A percentile compares a stretch with the other conserved stretches of the same genome.
Evolutionary conservation across 2,797 vertebrate genomes (phyloP).

Genomic region (Gambusia yucatana): DNA sequence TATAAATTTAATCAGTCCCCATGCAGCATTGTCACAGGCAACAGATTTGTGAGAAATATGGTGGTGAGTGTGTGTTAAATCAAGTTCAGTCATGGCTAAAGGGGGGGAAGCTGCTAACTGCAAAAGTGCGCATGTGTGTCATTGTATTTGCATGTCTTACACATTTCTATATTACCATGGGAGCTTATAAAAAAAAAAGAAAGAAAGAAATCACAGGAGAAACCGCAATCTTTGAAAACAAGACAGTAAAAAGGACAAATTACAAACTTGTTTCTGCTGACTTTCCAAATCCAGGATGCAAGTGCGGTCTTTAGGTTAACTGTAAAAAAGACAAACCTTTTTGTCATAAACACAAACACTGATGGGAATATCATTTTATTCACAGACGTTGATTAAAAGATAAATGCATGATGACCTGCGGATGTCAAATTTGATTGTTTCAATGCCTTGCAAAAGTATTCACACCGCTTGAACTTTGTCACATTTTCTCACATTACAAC

Average conservation of each 20-base stretch:
- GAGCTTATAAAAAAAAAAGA: neutral
- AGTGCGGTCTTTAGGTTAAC: neutral
- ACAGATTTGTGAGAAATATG: constrained; percentile 34
- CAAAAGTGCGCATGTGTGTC: neutral
- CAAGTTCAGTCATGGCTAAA: neutral
- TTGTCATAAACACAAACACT: neutral
- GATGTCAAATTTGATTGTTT: neutral
- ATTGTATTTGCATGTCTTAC: neutral
- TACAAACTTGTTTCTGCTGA: neutral
- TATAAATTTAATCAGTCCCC: constrained; percentile 65
- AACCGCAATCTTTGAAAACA: neutral
- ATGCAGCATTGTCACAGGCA: constrained; percentile 43
- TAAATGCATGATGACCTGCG: neutral
- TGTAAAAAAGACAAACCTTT: neutral
- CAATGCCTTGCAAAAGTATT: neutral
- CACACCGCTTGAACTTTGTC: neutral
- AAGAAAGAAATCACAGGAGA: neutral
- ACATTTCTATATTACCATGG: neutral
- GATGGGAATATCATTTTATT: neutral
- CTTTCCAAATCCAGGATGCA: neutral
- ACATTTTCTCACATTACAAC: neutral
- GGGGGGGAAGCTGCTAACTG: neutral
- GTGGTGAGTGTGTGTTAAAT: neutral
- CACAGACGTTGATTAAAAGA: neutral
- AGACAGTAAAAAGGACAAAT: neutral